These are phyloP conservation scores for Abrostola tripartita DNA, from an alignment of 2,888 invertebrate species.

Conservation along the genomic window DNA sequence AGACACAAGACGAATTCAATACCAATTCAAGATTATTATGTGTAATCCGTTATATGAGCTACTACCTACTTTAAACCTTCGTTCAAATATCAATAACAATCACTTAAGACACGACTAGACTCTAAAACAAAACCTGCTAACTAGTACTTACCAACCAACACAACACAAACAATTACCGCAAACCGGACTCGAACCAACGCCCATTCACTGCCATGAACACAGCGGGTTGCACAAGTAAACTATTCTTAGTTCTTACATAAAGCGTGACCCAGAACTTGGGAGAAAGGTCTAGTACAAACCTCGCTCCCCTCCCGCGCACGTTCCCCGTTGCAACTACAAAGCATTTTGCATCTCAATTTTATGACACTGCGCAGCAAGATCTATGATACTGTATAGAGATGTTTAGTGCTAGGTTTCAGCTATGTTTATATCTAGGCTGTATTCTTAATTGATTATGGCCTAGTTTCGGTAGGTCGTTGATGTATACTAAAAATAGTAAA, in stretches of 20 bases:
- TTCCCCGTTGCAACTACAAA: constrained; percentile 50
- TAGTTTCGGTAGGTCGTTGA: too few species aligned
- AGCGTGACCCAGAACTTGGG: constrained; percentile 85
- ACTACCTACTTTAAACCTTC: too few species aligned
- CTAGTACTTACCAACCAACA: constrained; percentile 1
- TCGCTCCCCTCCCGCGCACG: constrained; percentile 24
- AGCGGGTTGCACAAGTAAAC: constrained; percentile 58
- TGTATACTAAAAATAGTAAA: too few species aligned
- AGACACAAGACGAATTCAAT: too few species aligned
- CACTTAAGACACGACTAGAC: not conserved
- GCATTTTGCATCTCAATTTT: constrained; percentile 70
- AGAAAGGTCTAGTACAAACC: constrained; percentile 80
- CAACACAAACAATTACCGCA: constrained; percentile 35
- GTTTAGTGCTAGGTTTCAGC: constrained; percentile 30
- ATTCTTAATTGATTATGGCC: not conserved
- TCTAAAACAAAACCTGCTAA: not conserved
- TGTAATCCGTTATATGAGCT: too few species aligned
- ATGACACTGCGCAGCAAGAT: constrained; percentile 62
- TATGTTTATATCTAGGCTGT: too few species aligned
- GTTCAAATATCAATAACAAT: not conserved
- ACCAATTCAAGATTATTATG: too few species aligned
- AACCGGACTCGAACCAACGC: constrained; percentile 47
- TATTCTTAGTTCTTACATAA: constrained; percentile 75
- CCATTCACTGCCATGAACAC: constrained; percentile 63
- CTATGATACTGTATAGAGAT: constrained; percentile 51